These are phyloP conservation scores for Onychomys leucogaster DNA, from an alignment of 2,797 vertebrate genomes.

Conservation along the genomic window DNA sequence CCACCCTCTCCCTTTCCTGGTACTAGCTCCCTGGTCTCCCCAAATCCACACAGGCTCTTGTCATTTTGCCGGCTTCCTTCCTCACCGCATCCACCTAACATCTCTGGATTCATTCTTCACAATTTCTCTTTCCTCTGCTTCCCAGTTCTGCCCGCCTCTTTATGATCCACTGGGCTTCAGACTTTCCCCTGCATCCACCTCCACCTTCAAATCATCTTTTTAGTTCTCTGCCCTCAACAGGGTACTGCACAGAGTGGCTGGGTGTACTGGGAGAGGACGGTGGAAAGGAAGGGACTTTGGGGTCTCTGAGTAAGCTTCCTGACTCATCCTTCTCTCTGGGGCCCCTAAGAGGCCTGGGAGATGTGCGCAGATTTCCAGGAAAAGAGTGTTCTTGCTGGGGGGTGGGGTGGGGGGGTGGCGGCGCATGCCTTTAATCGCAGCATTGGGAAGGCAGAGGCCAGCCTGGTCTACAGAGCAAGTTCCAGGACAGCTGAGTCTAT, in stretches of 20 bases:
- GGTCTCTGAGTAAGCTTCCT: constrained; percentile 75
- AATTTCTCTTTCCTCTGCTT: not conserved
- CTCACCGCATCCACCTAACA: not conserved
- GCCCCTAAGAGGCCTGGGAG: not conserved
- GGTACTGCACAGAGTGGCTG: not conserved
- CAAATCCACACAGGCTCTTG: not conserved
- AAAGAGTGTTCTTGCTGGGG: not conserved
- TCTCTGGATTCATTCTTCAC: not conserved
- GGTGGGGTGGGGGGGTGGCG: too few relatives aligned
- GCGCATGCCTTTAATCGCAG: too few relatives aligned
- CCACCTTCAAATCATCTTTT: not conserved
- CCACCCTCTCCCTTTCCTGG: not conserved
- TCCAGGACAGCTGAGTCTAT: too few relatives aligned
- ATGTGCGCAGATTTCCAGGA: constrained; percentile 28
- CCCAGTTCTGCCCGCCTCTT: not conserved
- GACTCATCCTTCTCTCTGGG: constrained; percentile 61
- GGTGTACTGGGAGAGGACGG: not conserved
- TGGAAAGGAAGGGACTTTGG: constrained; percentile 53
- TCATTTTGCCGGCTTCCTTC: not conserved
- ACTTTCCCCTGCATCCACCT: not conserved
- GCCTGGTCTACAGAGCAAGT: too few relatives aligned
- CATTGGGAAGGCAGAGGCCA: too few relatives aligned
- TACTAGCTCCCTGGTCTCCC: not conserved
- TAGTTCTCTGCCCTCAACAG: not conserved
- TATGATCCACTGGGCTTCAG: not conserved